Conservation (phyloP, 2,888 invertebrate species). For the Orchesella flavescens region DNA sequence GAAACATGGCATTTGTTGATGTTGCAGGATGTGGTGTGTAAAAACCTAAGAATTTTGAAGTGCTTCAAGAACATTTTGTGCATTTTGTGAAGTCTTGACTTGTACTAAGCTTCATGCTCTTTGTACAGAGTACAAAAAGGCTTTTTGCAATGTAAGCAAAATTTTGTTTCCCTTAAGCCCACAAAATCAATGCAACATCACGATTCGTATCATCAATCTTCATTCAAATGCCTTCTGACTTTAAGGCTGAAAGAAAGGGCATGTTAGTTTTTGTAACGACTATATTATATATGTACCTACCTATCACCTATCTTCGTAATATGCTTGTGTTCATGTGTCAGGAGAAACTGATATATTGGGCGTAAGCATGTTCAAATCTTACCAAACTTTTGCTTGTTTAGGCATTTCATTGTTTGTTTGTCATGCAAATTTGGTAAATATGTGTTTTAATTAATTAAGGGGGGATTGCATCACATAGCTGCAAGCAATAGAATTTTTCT, state of each 20-base stretch:
- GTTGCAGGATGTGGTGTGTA: too few relatives aligned
- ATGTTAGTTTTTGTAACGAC: too few relatives aligned
- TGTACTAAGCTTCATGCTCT: too few relatives aligned
- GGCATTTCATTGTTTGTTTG: neutral
- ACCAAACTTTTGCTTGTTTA: constrained; percentile 5
- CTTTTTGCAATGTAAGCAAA: neutral
- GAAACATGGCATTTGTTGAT: neutral
- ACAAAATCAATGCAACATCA: constrained; percentile 12
- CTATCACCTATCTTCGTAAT: too few relatives aligned
- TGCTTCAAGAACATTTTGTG: neutral
- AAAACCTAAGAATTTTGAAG: neutral
- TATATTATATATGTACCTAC: too few relatives aligned
- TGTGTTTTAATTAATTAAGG: constrained; percentile 10
- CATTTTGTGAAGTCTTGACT: neutral
- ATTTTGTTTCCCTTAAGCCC: neutral
- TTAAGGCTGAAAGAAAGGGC: too few relatives aligned
- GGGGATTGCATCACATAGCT: neutral
- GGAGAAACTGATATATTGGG: neutral
- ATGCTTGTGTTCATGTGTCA: neutral
- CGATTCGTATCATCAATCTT: neutral
- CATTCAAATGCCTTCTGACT: neutral
- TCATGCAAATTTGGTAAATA: constrained; percentile 7
- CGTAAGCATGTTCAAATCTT: neutral
- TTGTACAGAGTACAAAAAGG: too few relatives aligned
- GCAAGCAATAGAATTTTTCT: neutral